Conservation (phyloP, 2,113 vertebrate species). For the Alces alces region DNA sequence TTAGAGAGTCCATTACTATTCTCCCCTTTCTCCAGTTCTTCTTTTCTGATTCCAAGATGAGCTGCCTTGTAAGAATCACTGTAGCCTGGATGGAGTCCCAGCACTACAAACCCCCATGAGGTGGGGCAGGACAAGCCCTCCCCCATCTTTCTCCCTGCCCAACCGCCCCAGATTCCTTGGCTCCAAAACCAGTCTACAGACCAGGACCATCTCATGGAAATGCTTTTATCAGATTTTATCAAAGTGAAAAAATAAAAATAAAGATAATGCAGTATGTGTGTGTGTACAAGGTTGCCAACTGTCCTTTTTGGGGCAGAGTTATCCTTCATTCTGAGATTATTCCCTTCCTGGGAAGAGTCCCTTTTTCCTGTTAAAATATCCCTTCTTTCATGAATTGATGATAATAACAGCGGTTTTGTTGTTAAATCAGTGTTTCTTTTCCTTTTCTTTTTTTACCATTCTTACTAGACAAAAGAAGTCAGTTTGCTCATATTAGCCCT, state of each 20-base stretch:
- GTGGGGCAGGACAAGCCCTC: not conserved
- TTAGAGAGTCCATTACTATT: not conserved
- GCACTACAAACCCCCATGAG: not conserved
- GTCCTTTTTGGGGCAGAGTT: not conserved
- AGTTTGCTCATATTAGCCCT: not conserved
- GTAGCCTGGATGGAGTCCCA: not conserved
- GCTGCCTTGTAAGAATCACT: not conserved
- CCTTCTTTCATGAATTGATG: not conserved
- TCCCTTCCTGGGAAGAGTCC: not conserved
- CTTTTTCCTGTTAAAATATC: not conserved
- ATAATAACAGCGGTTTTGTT: not conserved
- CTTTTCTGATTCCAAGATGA: not conserved
- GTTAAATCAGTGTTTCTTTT: not conserved
- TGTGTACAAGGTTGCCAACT: not conserved
- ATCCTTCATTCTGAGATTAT: not conserved
- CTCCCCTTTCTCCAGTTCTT: not conserved
- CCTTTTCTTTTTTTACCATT: not conserved
- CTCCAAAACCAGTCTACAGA: not conserved
- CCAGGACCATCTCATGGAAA: not conserved
- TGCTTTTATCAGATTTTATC: not conserved
- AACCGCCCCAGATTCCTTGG: not conserved
- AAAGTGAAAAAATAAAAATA: not conserved
- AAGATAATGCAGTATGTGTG: accelerated
- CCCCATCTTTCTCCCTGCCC: not conserved
- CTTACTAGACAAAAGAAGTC: not conserved